A percentile compares a stretch with the other conserved stretches of the same genome.
Evolutionary conservation across 2,888 invertebrate species (phyloP).

Genomic region (Heliconius charithonia): DNA sequence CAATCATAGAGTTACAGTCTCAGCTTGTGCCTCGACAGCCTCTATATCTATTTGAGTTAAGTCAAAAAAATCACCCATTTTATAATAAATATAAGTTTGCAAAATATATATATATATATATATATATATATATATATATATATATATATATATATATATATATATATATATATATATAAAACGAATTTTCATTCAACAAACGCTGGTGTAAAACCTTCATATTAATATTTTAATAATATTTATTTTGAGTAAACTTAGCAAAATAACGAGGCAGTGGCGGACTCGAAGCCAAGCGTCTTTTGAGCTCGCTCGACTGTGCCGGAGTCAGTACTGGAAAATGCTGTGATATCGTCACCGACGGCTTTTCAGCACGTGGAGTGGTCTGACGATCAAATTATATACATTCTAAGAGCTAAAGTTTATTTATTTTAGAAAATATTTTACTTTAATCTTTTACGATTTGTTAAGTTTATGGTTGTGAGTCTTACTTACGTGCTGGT

Average conservation of each 20-base stretch:
- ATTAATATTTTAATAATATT: constrained; percentile 75
- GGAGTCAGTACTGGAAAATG: constrained; percentile 56
- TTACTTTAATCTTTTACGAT: constrained; percentile 14
- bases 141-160: not conserved
- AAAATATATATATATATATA: not conserved
- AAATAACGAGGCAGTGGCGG: constrained; percentile 72
- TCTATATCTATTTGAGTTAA: too few relatives aligned
- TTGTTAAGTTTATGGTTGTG: constrained; percentile 11
- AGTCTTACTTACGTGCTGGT: not conserved
- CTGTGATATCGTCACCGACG: constrained; percentile 61
- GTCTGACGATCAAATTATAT: constrained; percentile 51
- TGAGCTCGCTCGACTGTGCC: constrained; percentile 61
- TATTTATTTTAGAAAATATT: constrained; percentile 12
- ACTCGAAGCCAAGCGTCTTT: constrained; percentile 50
- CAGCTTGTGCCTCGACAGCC: too few relatives aligned
- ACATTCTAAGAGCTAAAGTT: constrained; percentile 26
- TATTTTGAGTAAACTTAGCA: constrained; percentile 67
- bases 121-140: not conserved
- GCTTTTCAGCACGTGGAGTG: constrained; percentile 43
- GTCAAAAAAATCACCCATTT: not conserved
- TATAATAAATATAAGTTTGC: not conserved
- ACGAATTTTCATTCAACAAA: not conserved
- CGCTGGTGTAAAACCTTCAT: constrained; percentile 55
- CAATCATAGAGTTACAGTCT: too few relatives aligned
- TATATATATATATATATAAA: not conserved